Conservation (phyloP, 2,888 invertebrate genomes). For the Chrysomela aeneicollis region DNA sequence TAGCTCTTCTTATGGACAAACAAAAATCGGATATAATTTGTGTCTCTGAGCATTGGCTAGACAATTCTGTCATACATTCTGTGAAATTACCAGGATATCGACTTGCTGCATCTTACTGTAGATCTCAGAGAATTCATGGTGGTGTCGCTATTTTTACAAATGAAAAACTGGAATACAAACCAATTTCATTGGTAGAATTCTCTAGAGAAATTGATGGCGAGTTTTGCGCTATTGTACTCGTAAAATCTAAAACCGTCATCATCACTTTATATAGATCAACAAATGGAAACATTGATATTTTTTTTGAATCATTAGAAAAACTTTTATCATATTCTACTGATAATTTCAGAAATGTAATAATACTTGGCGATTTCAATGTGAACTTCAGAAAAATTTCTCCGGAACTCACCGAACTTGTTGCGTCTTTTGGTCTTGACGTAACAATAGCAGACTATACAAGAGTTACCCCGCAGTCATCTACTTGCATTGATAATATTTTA, state of each 20-base stretch:
- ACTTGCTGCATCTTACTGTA: not conserved
- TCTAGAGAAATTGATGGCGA: not conserved
- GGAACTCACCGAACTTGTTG: not conserved
- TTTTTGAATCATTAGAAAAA: not conserved
- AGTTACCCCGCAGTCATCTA: not conserved
- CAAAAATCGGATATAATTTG: not conserved
- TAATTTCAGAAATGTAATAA: not conserved
- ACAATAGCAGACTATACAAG: conserved; percentile 4
- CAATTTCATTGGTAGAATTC: not conserved
- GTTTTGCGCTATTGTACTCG: conserved; percentile 6
- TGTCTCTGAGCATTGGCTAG: conserved; percentile 1
- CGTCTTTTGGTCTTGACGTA: not conserved
- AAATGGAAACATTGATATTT: not conserved
- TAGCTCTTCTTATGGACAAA: not conserved
- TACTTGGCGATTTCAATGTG: not conserved
- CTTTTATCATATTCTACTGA: not conserved
- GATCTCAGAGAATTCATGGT: not conserved
- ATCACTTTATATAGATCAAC: not conserved
- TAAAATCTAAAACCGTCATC: not conserved
- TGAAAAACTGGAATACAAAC: not conserved
- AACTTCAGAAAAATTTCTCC: not conserved
- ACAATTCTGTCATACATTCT: not conserved
- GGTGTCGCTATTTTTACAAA: not conserved
- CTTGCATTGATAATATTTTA: not conserved
- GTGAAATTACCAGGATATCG: not conserved